These are phyloP conservation scores for Pantherophis vulpinus DNA, from an alignment of 2,797 vertebrate genomes.

Conservation along the genomic window DNA sequence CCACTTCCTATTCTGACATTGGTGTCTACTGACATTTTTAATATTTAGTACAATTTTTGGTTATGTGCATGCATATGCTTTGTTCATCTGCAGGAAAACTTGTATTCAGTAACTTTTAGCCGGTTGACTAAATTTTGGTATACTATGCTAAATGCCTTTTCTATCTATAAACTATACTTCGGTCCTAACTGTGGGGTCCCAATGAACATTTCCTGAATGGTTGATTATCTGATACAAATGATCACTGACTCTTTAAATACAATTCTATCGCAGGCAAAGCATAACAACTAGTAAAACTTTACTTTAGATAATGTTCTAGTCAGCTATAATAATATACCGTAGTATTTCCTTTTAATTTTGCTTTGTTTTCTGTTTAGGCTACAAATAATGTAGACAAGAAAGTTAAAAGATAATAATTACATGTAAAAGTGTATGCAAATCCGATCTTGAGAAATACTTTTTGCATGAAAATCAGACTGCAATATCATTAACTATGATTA, in stretches of 20 bases:
- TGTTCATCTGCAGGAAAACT: not conserved
- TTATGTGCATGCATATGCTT: not conserved
- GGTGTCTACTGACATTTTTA: not conserved
- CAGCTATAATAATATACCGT: not conserved
- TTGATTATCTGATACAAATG: not conserved
- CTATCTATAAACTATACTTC: not conserved
- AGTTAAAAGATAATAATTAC: not conserved
- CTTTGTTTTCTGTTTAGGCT: not conserved
- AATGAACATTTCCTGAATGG: not conserved
- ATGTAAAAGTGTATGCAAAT: not conserved
- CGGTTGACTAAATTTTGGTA: not conserved
- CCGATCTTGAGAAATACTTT: not conserved
- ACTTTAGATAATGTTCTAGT: not conserved
- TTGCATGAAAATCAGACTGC: not conserved
- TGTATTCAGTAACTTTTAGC: not conserved
- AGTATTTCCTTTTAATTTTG: not conserved
- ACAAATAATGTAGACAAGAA: not conserved
- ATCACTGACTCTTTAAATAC: not conserved
- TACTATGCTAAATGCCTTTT: not conserved
- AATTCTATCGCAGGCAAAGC: not conserved
- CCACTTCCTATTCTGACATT: not conserved
- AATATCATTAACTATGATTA: not conserved
- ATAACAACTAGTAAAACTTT: not conserved
- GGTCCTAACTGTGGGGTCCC: not conserved
- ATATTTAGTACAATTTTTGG: not conserved